A percentile compares a stretch with the other conserved stretches of the same genome.
Evolutionary conservation across 2,888 invertebrate species (phyloP).

Genomic region (Acrobasis repandana): DNA sequence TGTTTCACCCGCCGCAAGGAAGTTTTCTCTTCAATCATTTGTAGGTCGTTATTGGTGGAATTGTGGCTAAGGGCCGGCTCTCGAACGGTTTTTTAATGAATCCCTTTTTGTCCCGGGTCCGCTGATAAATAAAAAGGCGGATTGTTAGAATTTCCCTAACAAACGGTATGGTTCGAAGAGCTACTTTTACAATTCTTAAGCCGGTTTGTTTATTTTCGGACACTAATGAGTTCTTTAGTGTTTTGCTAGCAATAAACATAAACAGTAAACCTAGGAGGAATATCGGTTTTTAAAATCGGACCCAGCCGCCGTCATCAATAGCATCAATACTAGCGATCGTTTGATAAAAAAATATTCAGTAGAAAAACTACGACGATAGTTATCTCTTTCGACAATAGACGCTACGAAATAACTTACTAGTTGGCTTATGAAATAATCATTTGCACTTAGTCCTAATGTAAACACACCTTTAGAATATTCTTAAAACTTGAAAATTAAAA

Average conservation of each 20-base stretch:
- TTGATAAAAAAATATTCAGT: too few species aligned
- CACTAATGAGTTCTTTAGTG: constrained; percentile 7
- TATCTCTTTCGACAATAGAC: too few species aligned
- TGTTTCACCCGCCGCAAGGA: constrained; percentile 67
- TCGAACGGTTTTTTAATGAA: constrained; percentile 74
- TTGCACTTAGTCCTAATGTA: too few species aligned
- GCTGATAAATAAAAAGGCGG: constrained; percentile 50
- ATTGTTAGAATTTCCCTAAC: constrained; percentile 30
- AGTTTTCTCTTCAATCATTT: constrained; percentile 74
- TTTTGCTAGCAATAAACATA: background rate
- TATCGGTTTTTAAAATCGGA: too few species aligned
- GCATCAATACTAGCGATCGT: too few species aligned
- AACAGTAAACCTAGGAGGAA: too few species aligned
- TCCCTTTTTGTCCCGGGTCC: constrained; percentile 61
- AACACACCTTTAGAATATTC: too few species aligned
- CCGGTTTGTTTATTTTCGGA: constrained; percentile 18
- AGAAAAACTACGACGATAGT: too few species aligned
- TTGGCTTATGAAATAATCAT: too few species aligned
- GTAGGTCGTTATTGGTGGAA: constrained; percentile 74
- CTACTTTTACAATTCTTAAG: constrained; percentile 21
- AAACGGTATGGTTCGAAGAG: constrained; percentile 26
- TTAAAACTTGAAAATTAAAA: too few species aligned
- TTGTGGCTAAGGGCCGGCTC: constrained; percentile 70
- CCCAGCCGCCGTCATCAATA: too few species aligned
- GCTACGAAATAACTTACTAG: too few species aligned